Evolutionary conservation across 2,797 vertebrate species (phyloP).

Genomic region (Agapornis canus): DNA sequence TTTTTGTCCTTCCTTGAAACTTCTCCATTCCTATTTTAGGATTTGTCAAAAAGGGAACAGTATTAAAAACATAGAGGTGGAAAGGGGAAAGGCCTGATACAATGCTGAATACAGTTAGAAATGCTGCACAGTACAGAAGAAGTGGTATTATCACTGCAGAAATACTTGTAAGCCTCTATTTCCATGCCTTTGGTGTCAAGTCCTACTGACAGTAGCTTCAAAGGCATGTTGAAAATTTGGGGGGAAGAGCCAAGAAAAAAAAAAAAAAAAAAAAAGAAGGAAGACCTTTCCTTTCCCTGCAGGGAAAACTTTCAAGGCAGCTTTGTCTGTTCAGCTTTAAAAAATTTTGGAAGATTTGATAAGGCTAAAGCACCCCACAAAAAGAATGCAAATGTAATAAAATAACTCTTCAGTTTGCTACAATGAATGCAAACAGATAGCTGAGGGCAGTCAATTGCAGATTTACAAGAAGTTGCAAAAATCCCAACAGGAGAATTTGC

Average conservation of each 20-base stretch:
- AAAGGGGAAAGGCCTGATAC: background rate
- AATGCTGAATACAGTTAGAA: background rate
- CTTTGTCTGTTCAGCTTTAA: background rate
- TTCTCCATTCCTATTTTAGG: background rate
- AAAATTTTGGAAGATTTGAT: background rate
- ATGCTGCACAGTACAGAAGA: background rate
- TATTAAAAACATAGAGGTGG: background rate
- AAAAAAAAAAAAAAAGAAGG: background rate
- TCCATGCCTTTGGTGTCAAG: background rate
- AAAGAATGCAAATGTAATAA: background rate
- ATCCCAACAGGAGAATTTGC: background rate
- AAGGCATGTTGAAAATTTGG: background rate
- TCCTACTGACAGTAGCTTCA: background rate
- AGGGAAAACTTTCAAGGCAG: background rate
- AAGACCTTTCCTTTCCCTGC: background rate
- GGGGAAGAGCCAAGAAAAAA: background rate
- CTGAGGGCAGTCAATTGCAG: background rate
- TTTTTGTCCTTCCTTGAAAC: background rate
- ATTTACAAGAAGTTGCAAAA: background rate
- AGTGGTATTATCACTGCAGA: background rate
- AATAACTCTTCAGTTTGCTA: background rate
- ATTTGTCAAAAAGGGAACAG: background rate
- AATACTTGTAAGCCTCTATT: rapidly evolving
- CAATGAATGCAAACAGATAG: background rate
- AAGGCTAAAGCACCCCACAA: background rate